Conservation (phyloP, 2,797 vertebrate species). For the Gymnothorax reevesii region DNA sequence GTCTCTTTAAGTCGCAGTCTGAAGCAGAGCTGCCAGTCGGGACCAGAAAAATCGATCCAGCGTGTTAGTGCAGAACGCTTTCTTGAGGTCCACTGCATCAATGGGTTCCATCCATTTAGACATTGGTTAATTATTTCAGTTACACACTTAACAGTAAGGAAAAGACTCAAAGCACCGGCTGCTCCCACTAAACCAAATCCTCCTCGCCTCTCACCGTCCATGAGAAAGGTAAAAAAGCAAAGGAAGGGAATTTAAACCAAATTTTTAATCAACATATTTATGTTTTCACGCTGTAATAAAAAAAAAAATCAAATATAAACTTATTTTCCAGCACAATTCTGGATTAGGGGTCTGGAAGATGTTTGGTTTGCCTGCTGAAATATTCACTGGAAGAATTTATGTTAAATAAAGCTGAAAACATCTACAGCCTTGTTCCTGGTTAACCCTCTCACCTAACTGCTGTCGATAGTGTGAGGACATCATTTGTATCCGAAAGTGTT, state of each 20-base stretch:
- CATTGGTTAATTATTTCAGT: slow-evolving; percentile 82
- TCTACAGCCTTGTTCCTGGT: slow-evolving; percentile 76
- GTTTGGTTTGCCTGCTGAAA: slow-evolving; percentile 60
- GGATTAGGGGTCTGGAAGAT: slow-evolving; percentile 60
- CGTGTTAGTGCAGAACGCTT: slow-evolving; percentile 71
- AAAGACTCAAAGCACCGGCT: slow-evolving; percentile 66
- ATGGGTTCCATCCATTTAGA: slow-evolving; percentile 76
- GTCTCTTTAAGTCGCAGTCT: slow-evolving; percentile 97
- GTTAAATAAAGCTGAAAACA: slow-evolving; percentile 49
- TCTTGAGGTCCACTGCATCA: slow-evolving; percentile 74
- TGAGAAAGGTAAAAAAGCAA: slow-evolving; percentile 20
- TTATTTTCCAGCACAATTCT: slow-evolving; percentile 59
- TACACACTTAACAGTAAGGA: slow-evolving; percentile 76
- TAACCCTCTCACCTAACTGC: slow-evolving; percentile 75
- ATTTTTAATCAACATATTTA: slow-evolving; percentile 64
- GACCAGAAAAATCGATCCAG: slow-evolving; percentile 94
- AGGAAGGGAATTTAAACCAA: background rate
- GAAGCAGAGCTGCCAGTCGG: slow-evolving; percentile 79
- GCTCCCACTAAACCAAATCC: slow-evolving; percentile 46
- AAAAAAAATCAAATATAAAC: slow-evolving; percentile 59
- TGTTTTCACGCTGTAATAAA: slow-evolving; percentile 56
- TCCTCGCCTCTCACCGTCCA: slow-evolving; percentile 30
- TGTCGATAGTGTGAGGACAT: slow-evolving; percentile 90
- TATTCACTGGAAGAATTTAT: slow-evolving; percentile 61
- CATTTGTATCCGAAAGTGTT: slow-evolving; percentile 95